phyloP scores from a whole-genome alignment of 2,113 vertebrate species.

The Bubo blakistoni region DNA sequence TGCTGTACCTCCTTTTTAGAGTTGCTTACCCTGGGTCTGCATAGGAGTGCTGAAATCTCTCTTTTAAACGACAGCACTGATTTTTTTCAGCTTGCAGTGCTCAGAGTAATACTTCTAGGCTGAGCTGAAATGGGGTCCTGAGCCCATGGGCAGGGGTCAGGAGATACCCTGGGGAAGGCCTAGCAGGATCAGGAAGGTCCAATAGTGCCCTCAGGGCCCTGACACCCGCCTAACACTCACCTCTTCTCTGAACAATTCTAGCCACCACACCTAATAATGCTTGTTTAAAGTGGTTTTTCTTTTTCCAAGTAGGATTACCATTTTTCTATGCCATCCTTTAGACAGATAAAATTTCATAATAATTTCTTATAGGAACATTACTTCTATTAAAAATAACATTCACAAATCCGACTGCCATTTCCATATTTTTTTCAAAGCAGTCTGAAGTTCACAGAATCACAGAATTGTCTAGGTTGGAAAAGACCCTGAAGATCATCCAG shows the following conservation, averaged over 20 bases:
- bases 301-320: background rate
- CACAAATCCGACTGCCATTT: background rate
- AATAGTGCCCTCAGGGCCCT: background rate
- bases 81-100: background rate
- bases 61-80: background rate
- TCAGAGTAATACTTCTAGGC: background rate
- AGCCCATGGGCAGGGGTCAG: background rate
- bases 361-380: background rate
- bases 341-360: background rate
- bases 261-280: background rate
- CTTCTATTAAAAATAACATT: background rate
- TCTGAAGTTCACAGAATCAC: no score
- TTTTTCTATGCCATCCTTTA: background rate
- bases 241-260: background rate
- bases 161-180: background rate
- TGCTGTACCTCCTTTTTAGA: background rate
- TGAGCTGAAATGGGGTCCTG: background rate
- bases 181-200: background rate
- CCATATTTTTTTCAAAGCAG: background rate
- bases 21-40: background rate
- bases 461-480: no score
- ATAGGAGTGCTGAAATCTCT: background rate
- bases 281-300: background rate
- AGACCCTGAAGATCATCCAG: no score
- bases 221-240: background rate